phyloP scores from a whole-genome alignment of 2,113 vertebrate genomes.

The Malaclemys terrapin region DNA sequence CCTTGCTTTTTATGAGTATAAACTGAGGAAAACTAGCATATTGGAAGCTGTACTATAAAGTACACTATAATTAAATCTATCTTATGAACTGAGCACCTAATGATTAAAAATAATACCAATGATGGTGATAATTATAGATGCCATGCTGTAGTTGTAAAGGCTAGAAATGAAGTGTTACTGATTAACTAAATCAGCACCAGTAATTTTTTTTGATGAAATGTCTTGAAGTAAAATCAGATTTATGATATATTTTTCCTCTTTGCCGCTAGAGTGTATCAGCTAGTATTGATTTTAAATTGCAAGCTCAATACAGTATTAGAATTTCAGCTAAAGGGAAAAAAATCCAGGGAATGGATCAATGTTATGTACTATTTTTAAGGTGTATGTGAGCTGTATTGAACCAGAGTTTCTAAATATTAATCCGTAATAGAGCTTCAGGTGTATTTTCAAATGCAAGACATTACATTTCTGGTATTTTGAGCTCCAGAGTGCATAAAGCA shows the following conservation, averaged over 20 bases:
- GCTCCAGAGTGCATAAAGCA: not conserved
- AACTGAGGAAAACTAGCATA: not conserved
- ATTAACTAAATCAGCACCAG: constrained; percentile 3
- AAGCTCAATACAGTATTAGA: not conserved
- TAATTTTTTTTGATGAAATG: not conserved
- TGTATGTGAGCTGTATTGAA: not conserved
- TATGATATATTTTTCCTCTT: not conserved
- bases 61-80: not conserved
- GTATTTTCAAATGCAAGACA: not conserved
- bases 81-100: not conserved
- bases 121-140: not conserved
- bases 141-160: not conserved
- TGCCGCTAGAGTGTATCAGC: not conserved
- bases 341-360: not conserved
- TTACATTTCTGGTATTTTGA: not conserved
- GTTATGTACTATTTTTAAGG: not conserved
- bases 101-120: not conserved
- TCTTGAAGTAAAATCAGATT: not conserved
- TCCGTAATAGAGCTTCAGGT: not conserved
- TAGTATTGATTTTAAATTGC: not conserved
- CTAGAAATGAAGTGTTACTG: not conserved
- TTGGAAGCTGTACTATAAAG: not conserved
- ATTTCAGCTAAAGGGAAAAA: not conserved
- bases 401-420: not conserved
- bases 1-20: not conserved